Base-by-base conservation (phyloP, 2,888 invertebrate genomes). In the Nebria brevicollis region DNA sequence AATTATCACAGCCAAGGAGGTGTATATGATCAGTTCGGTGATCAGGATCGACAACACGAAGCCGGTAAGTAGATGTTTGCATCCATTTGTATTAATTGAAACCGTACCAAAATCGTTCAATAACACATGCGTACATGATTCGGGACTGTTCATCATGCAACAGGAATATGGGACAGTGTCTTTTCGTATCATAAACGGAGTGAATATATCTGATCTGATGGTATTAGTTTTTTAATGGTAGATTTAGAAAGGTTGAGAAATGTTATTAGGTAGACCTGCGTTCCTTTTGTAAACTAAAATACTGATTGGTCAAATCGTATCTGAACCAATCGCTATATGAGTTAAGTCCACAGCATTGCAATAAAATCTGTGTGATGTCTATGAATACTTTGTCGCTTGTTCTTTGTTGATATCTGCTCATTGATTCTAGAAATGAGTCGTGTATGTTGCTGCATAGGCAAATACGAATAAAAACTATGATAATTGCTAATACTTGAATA, bases 301-400 rank as follows among this genome's bases (percentile, higher is more conserved):
- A 15, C 10, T 5, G n/a, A 66, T 25, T 64, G 25, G 77, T 83
- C 85, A 85, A 86, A 42, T 84, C 82, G 25, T 85, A 82, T 42
- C 78, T 74, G 70, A 83, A 85, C 86, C 86, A 86, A 77, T 86
- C 86, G 41, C 82, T 78, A 78, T 85, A 86, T 2, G 81, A 77
- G n/a, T 81, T 64, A n/a, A 83, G 83, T 43, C 86, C 86, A 77
- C 86, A 86, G 82, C 86, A 86, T 83, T 86, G 85, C 26, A 86
- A 82, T 41, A 84, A 83, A 83, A 84, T 85, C 74, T 86, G 86
- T 65, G 86, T 82, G 72, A 86, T 85, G 77, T 86, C 86, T 1
- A 86, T 83, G 25, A 86, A 77, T 8, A 82, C 82, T 83, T 86
- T 86, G 7, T 83, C 80, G 66, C 77, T 81, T 68, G 81, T 82